Base-by-base conservation (phyloP, 2,113 vertebrate species). In the Sterrhoptilus dennistouni region DNA sequence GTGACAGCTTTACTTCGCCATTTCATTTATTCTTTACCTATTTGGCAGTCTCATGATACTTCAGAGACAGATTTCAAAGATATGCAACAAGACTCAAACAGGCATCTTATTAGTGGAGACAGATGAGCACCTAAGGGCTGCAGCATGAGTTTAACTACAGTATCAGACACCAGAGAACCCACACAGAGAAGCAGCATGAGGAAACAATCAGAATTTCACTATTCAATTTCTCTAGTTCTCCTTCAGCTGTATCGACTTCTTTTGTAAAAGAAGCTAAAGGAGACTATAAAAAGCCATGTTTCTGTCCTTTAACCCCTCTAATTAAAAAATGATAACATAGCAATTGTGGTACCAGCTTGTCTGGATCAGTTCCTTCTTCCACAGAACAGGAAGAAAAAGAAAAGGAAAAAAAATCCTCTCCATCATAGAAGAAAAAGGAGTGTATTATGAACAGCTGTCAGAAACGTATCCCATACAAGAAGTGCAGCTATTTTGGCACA, bases 401-500 rank as follows among this genome's bases (percentile, higher is more conserved):
- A 5, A n/a, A 29, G 5, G 2, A 25, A 42, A 63, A 50, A 27
- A 71, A 60, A 38, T 8, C 33, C 35, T 31, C 40, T 63, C 42
- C 31, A 40, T 71, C 21, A 42, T 1, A 33, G 59, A 92, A 88
- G 79, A 54, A 90, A 68, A 86, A 80, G 21, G 6, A 90, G 33
- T 18, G 33, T 66, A 90, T 90, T 90, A 89, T 2, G 13, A 93
- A 52, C 76, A 96, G 89, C 91, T 93, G 89, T 90, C 79, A 96
- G 87, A 85, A 95, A 77, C 47, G 80, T 49, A 88, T 29, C 78
- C 93, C 93, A 78, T 13, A 90, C 28, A 68, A 96, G 90, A 90
- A 96, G 40, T 82, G 74, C 75, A 93, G 86, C 87, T 94, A 83
- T 78, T 95, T 14, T 87, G 68, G 86, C 83, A 92, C 69, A 77